Evolutionary conservation across 1,140 invertebrate species (phyloP).

Genomic region (Macrostomum lignano): DNA sequence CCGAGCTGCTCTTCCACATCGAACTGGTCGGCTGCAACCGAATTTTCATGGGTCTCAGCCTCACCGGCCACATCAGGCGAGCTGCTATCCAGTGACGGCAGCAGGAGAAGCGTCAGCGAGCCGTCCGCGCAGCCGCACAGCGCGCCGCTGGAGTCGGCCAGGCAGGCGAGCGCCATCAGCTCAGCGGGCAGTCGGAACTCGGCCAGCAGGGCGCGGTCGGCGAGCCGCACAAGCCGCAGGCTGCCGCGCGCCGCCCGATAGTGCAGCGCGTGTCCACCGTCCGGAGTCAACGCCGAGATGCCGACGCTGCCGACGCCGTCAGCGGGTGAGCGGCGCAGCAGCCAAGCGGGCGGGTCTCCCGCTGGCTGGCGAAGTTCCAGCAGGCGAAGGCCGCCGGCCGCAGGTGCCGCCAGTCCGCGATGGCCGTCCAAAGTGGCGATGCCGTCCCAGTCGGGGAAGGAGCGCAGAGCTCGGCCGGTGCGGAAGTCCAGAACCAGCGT

Average conservation of each 20-base stretch:
- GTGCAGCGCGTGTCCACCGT: constrained; percentile 10
- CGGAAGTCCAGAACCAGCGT: no score
- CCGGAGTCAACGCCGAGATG: no score
- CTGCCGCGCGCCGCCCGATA: constrained; percentile 7
- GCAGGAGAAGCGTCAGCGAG: constrained; percentile 12
- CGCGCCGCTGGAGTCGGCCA: constrained; percentile 8
- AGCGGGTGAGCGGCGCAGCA: no score
- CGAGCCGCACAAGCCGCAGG: no score
- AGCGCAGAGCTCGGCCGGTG: no score
- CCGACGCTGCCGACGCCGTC: no score
- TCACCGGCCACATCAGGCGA: constrained; percentile 10
- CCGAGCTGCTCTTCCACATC: no score
- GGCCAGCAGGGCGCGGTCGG: constrained; percentile 7
- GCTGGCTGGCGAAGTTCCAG: no score
- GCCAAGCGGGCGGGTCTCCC: no score
- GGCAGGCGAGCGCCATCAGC: constrained; percentile 6
- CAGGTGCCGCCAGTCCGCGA: constrained; percentile 63
- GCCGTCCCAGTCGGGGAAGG: constrained; percentile 32
- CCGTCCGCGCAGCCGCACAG: constrained; percentile 9
- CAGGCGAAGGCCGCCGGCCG: constrained; percentile 55
- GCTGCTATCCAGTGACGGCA: constrained; percentile 17
- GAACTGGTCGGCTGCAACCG: no score
- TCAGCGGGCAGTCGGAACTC: constrained; percentile 9
- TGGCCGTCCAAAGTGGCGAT: constrained; percentile 33
- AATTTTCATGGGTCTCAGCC: constrained; percentile 7